These are phyloP conservation scores for Microcebus tavaratra DNA, from an alignment of 2,113 vertebrate species.

Conservation along the genomic window DNA sequence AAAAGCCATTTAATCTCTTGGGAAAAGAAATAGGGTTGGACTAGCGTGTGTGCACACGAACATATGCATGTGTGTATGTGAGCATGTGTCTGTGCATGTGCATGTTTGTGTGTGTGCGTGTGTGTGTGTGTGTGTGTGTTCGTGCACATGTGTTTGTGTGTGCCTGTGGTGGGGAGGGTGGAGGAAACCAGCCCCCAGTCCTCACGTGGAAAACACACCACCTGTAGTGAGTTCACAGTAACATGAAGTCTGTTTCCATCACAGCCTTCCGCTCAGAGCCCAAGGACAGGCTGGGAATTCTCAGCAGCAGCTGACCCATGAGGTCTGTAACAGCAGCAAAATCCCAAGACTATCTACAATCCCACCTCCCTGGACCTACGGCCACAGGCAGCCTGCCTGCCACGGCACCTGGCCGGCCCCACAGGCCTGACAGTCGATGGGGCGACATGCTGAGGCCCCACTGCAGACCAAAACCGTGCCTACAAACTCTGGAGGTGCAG, in stretches of 20 bases:
- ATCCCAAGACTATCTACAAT: neutral
- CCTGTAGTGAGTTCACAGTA: fast-evolving
- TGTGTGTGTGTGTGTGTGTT: neutral
- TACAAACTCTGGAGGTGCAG: neutral
- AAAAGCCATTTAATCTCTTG: neutral
- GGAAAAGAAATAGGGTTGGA: neutral
- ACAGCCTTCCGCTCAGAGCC: neutral
- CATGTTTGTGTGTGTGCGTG: too few relatives aligned
- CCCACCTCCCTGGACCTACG: neutral
- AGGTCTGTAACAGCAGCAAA: neutral
- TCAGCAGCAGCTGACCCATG: neutral
- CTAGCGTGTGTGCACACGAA: neutral
- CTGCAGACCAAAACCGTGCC: neutral
- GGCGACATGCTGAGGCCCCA: fast-evolving
- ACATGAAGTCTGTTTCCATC: fast-evolving
- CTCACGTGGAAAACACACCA: fast-evolving
- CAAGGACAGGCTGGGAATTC: fast-evolving
- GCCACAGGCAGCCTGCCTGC: neutral
- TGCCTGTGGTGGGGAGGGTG: too few relatives aligned
- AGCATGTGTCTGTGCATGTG: too few relatives aligned
- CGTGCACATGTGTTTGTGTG: neutral
- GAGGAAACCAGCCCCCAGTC: neutral
- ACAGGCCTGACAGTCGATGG: fast-evolving
- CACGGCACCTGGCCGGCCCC: neutral
- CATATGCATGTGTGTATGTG: too few relatives aligned